Base-by-base conservation (phyloP, 2,888 invertebrate species). In the Apamea monoglypha region DNA sequence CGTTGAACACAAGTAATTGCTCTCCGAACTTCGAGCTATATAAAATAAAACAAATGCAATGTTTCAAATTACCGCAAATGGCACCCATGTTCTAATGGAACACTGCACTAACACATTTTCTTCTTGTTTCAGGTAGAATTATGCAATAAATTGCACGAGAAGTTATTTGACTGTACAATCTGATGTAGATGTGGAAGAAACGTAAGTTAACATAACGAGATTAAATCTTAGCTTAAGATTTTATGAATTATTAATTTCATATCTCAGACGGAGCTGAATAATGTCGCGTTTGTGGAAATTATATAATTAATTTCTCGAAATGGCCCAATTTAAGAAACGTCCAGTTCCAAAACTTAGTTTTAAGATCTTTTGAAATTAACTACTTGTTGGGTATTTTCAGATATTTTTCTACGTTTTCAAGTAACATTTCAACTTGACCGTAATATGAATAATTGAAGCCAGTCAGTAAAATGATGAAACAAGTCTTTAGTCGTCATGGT, bases 91-190 rank as follows among this genome's bases (percentile, higher is more conserved):
- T 76, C 78, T 90, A 87, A 91, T 90, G 89, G 91, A 91, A 92
- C 59, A 61, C 90, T 91, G 87, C 93, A 95, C 96, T 97, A 96
- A 97, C 95, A 95, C 97, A 95, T 96, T 95, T 95, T 95, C 93
- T 95, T 97, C 91, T 97, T 97, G 97, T 96, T 97, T 90, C 97
- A 97, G 97, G 97, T 97, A 97, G 97, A 96, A 96, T 97, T 96
- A 97, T 96, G 96, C 96, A 96, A 96, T 96, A 95, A 96, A 94
- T 95, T 95, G 94, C 95, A 94, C 94, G 90, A 96, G 96, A 95
- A 95, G 93, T 95, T 95, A 89, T 95, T 95, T 95, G 93, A 95
- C 89, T 94, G 88, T 92, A 94, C 92, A 91, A 89, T 88, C 90
- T 90, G 91, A 92, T 93, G 91, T 94, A 92, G 91, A 92, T 89